Evolutionary conservation across 2,113 vertebrate species (phyloP).

Genomic region (Chaetodon auriga): DNA sequence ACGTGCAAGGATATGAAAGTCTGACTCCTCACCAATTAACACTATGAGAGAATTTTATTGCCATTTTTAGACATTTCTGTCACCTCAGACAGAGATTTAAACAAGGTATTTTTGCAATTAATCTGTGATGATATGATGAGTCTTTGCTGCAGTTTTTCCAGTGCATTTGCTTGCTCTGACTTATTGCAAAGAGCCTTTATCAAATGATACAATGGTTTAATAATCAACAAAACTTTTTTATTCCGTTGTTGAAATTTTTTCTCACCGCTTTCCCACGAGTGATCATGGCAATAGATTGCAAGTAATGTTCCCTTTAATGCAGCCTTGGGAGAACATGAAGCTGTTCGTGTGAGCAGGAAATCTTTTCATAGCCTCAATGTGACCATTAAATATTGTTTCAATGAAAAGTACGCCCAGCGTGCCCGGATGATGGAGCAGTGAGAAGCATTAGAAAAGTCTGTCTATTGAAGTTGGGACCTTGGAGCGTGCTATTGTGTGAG

Average conservation of each 20-base stretch:
- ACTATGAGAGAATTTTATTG: neutral
- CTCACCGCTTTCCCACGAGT: neutral
- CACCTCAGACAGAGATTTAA: neutral
- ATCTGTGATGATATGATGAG: neutral
- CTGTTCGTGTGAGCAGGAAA: neutral
- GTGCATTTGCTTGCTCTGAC: neutral
- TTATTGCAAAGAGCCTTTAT: neutral
- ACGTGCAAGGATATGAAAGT: slow-evolving; percentile 22
- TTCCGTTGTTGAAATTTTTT: neutral
- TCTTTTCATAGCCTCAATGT: slow-evolving; percentile 3
- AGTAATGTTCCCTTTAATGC: neutral
- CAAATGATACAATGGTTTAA: neutral
- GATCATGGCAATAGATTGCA: neutral
- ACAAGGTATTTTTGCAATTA: neutral
- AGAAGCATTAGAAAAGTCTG: neutral
- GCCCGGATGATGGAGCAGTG: neutral
- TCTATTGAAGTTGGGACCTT: slow-evolving; percentile 8
- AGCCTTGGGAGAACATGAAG: neutral
- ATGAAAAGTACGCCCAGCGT: slow-evolving; percentile 7
- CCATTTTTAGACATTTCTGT: neutral
- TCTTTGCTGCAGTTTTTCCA: neutral
- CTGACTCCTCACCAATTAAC: neutral
- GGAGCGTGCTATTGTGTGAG: neutral
- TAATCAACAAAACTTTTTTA: neutral
- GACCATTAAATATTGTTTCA: slow-evolving; percentile 23